Evolutionary conservation across 2,888 invertebrate genomes (phyloP).

Genomic region (Pristionchus japonicus): DNA sequence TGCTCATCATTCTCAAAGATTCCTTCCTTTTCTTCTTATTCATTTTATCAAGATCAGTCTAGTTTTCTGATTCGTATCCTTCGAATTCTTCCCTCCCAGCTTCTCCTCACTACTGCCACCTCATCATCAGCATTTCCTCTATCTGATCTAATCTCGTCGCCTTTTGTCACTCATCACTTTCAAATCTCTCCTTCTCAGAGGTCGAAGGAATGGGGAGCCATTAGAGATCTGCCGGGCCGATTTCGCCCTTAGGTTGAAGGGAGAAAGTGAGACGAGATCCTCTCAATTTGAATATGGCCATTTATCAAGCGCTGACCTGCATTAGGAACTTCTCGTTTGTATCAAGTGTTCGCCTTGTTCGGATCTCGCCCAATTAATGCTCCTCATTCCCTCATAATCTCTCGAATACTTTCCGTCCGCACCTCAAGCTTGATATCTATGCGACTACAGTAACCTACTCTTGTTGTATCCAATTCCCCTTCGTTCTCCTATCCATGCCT

Average conservation of each 20-base stretch:
- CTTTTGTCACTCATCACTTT: constrained; percentile 27
- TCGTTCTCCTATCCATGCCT: neutral
- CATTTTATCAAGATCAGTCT: no score
- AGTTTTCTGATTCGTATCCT: no score
- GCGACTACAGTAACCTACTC: neutral
- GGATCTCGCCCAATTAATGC: neutral
- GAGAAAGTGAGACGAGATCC: constrained; percentile 32
- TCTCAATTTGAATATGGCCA: constrained; percentile 28
- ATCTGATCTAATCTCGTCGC: constrained; percentile 6
- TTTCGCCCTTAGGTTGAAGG: neutral
- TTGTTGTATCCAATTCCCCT: neutral
- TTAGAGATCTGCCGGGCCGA: constrained; percentile 38
- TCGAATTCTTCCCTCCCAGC: neutral
- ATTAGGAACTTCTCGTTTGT: constrained; percentile 11
- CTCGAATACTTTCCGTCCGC: no score
- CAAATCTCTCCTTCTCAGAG: neutral
- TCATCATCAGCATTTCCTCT: neutral
- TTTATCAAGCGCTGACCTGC: neutral
- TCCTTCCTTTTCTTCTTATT: no score
- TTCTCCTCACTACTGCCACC: neutral
- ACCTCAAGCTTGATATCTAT: no score
- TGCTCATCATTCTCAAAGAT: no score
- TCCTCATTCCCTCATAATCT: no score
- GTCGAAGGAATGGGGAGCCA: neutral
- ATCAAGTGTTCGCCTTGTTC: neutral